Evolutionary conservation across 2,113 vertebrate species (phyloP).

Genomic region (Smithornis capensis): DNA sequence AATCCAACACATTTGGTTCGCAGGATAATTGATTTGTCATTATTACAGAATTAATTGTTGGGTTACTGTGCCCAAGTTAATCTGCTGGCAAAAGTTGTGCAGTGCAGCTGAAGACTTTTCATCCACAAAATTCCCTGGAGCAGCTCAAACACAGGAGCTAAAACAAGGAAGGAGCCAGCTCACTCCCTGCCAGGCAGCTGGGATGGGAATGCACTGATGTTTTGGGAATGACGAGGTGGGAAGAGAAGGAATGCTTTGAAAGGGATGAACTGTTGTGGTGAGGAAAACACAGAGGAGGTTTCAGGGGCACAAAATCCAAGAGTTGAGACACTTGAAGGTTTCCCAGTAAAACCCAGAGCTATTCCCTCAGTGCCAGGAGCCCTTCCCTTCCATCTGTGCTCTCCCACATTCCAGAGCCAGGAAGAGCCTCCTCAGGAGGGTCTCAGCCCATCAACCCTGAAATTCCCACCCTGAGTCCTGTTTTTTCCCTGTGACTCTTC

Average conservation of each 20-base stretch:
- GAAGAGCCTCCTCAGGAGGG: not conserved
- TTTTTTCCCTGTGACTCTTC: not conserved
- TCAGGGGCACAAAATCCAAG: not conserved
- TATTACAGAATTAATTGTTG: not conserved
- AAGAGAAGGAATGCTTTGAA: not conserved
- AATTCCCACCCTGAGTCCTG: not conserved
- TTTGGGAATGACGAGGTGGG: not conserved
- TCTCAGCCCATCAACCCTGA: not conserved
- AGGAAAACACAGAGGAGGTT: not conserved
- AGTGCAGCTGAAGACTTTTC: not conserved
- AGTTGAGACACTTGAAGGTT: not conserved
- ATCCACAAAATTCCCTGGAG: not conserved
- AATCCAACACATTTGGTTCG: not conserved
- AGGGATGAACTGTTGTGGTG: rapidly evolving
- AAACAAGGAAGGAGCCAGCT: not conserved
- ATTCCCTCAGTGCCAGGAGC: not conserved
- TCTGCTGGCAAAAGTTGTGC: not conserved
- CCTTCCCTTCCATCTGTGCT: not conserved
- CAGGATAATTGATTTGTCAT: not conserved
- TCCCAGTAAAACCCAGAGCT: not conserved
- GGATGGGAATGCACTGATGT: rapidly evolving
- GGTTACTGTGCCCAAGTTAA: not conserved
- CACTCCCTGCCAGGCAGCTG: not conserved
- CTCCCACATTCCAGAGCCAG: not conserved
- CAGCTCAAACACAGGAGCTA: not conserved